Evolutionary conservation across 2,797 vertebrate species (phyloP).

Genomic region (Oreochromis mossambicus): DNA sequence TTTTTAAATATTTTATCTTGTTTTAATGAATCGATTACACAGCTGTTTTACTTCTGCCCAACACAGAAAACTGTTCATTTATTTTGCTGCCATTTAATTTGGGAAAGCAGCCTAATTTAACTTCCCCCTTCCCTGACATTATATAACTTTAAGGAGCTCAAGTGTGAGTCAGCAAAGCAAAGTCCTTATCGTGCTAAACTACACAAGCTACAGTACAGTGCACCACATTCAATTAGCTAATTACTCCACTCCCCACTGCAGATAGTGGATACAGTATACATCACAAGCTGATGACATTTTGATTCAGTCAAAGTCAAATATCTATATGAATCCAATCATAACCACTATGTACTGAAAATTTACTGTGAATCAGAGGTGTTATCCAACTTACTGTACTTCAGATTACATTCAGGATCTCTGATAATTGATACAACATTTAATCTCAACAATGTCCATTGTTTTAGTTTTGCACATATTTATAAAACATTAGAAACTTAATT

Average conservation of each 20-base stretch:
- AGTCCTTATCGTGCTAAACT: constrained; percentile 25
- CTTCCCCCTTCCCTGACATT: constrained; percentile 30
- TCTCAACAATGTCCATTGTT: background rate
- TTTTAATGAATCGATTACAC: background rate
- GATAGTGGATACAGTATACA: background rate
- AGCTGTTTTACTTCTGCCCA: background rate
- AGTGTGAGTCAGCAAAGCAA: constrained; percentile 54
- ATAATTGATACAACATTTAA: background rate
- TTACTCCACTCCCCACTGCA: constrained; percentile 44
- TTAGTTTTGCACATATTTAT: background rate
- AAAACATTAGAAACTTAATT: background rate
- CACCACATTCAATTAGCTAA: constrained; percentile 64
- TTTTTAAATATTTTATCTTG: background rate
- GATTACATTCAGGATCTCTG: background rate
- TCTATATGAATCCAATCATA: background rate
- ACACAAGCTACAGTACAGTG: constrained; percentile 17
- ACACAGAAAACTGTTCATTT: background rate
- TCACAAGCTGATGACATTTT: background rate
- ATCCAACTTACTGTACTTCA: background rate
- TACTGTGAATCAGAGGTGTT: background rate
- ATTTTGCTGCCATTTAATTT: constrained; percentile 38
- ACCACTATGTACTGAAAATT: background rate
- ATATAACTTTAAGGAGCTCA: constrained; percentile 42
- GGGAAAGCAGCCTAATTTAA: constrained; percentile 51
- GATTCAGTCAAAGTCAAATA: background rate